These are phyloP conservation scores for Acheta domesticus DNA, from an alignment of 2,888 invertebrate species.

Conservation along the genomic window DNA sequence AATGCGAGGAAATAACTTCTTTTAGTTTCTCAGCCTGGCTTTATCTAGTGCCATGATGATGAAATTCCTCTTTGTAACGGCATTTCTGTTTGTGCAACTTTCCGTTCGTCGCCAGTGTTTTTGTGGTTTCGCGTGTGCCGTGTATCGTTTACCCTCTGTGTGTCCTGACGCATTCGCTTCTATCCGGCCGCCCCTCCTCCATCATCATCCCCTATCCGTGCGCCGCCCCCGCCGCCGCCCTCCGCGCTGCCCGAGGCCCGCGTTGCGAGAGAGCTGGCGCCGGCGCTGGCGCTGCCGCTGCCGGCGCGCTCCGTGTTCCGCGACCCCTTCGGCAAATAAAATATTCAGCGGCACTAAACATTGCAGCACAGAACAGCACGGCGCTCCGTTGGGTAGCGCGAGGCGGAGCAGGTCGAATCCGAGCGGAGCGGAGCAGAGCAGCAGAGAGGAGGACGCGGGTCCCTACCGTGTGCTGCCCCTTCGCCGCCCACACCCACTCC, in stretches of 20 bases:
- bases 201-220: background rate
- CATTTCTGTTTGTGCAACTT: no score
- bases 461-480: background rate
- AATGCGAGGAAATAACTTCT: no score
- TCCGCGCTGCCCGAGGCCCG: background rate
- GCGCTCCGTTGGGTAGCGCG: background rate
- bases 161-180: background rate
- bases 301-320: background rate
- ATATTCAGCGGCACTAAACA: conserved; percentile 18
- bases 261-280: conserved; percentile 1
- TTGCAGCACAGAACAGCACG: background rate
- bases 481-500: background rate
- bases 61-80: no score
- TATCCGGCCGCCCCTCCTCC: background rate
- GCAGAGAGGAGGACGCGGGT: background rate
- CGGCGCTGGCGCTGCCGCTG: background rate
- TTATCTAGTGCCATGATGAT: no score
- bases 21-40: no score
- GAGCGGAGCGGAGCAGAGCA: background rate
- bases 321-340: conserved; percentile 7
- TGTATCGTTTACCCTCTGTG: no score
- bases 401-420: background rate
- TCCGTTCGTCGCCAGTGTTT: no score
- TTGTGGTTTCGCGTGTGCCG: no score
- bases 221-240: background rate